Percentiles rank a stretch among this genome's conserved stretches.
These are phyloP conservation scores for Trissolcus basalis DNA, from an alignment of 1,140 invertebrate genomes.

Conservation along the genomic window DNA sequence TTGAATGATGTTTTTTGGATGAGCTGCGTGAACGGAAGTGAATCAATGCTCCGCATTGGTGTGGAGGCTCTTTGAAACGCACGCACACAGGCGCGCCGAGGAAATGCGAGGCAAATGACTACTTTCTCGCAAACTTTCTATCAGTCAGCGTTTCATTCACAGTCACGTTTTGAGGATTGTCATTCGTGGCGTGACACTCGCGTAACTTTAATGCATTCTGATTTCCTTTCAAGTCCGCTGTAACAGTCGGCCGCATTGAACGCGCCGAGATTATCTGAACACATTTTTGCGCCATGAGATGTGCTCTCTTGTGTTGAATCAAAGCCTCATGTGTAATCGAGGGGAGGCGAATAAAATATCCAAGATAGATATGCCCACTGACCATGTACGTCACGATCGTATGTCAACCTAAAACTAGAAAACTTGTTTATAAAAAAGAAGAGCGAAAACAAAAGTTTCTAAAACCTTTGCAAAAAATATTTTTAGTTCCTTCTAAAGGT, in stretches of 20 bases:
- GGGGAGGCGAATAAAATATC: no score
- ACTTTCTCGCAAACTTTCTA: conserved; percentile 75
- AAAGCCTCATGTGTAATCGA: no score
- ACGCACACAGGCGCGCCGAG: conserved; percentile 17
- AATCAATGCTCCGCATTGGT: background rate
- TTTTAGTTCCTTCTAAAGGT: no score
- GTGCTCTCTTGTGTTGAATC: background rate
- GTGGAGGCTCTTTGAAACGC: conserved; percentile 10
- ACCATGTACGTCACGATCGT: no score
- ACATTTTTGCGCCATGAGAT: conserved; percentile 16
- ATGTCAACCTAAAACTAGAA: no score
- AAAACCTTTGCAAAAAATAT: no score
- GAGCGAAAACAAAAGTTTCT: no score
- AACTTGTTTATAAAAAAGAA: no score
- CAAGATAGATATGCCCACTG: no score
- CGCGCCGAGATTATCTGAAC: conserved; percentile 2
- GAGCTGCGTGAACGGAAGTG: conserved; percentile 13
- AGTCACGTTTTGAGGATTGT: conserved; percentile 26
- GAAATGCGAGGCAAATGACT: conserved; percentile 60
- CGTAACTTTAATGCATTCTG: conserved; percentile 33
- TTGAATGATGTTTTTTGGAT: background rate
- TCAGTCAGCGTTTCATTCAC: conserved; percentile 68
- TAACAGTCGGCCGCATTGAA: conserved; percentile 13
- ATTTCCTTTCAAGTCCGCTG: conserved; percentile 15
- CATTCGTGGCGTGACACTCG: conserved; percentile 28